Evolutionary conservation across 1,140 invertebrate species (phyloP).

Genomic region (Calliphora vicina): DNA sequence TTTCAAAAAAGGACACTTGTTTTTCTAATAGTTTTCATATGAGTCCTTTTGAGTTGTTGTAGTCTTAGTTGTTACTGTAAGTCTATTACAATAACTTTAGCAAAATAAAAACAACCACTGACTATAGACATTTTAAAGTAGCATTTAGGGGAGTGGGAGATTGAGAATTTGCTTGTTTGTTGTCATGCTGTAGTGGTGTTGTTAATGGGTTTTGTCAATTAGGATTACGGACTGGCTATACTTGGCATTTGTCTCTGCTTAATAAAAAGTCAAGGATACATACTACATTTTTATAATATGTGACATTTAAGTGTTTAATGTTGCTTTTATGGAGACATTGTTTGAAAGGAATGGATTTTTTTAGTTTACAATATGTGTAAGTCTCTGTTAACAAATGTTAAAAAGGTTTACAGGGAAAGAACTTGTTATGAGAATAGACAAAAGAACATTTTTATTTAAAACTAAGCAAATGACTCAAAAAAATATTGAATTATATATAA

Average conservation of each 20-base stretch:
- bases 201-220: constrained; percentile 44
- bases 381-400: neutral
- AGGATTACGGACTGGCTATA: constrained; percentile 33
- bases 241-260: neutral
- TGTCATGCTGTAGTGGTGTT: constrained; percentile 38
- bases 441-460: no score
- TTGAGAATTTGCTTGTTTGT: neutral
- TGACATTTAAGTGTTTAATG: neutral
- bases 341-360: neutral
- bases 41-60: constrained; percentile 16
- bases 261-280: neutral
- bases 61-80: neutral
- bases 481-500: no score
- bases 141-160: neutral
- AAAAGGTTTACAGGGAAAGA: no score
- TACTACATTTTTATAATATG: neutral
- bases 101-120: neutral
- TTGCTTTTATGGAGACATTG: neutral
- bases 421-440: no score
- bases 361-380: neutral
- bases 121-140: no score
- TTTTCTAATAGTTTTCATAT: constrained; percentile 28
- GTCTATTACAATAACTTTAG: neutral
- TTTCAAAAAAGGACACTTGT: constrained; percentile 23
- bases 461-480: no score